Percentiles rank a stretch among this genome's conserved stretches.
Evolutionary conservation across 1,140 invertebrate genomes (phyloP).

Genomic region (honey bee (Apis mellifera)): Amel_HAv3.1 CM009932.2:15960501-15961000

Average conservation of each 20-base stretch:
- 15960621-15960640: background rate
- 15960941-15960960: constrained; percentile 52
- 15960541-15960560: constrained; percentile 45
- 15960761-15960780: background rate
- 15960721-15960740: background rate
- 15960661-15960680: too few species aligned
- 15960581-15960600: background rate
- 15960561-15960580: background rate
- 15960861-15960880: background rate
- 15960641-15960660: too few species aligned
- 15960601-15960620: background rate
- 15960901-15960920: constrained; percentile 55
- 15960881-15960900: constrained; percentile 19
- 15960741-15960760: background rate
- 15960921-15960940: constrained; percentile 50
- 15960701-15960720: background rate
- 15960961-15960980: constrained; percentile 18
- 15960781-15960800: background rate
- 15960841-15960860: background rate
- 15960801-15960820: background rate
- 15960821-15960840: background rate
- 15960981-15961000: constrained; percentile 23
- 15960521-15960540: constrained; percentile 50
- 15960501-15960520: background rate
- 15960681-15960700: too few species aligned